Evolutionary conservation across 2,797 vertebrate genomes (phyloP), one percentile per base, ranked within the genome.

Genomic region (Orestias chungarensis): DNA sequence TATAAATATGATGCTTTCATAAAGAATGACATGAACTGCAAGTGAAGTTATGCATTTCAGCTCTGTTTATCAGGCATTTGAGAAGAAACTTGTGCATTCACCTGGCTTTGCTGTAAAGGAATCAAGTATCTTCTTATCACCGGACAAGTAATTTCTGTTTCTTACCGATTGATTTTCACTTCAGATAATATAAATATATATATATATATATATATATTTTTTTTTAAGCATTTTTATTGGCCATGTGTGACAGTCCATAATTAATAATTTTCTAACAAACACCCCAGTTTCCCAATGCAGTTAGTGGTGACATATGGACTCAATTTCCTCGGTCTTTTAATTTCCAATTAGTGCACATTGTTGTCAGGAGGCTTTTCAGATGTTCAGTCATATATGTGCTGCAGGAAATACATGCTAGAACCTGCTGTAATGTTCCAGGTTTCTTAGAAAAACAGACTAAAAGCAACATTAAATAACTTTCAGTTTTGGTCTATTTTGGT

Each of bases 331-430:
- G 6, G 20, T 27, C 0, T 54, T 70, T 27, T 57, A 54, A 73
- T 64, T 38, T 67, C 61, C 52, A 78, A 85, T 86, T 79, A 76
- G 65, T 64, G 35, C 50, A 52, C 55, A 46, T 11, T 42, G 61
- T 68, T 54, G 67, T 25, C 66, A 78, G 65, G 31, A 76, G 35
- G 70, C 64, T 71, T 73, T 74, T 77, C 66, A 25, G 68, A 67
- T 65, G 54, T 74, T 62, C 31, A 64, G 46, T 42, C 71, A 20
- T 40, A 73, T 64, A 67, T 6, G 1, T 35, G 25, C 74, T 20
- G 6, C 64, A 11, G 69, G 72, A 47, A 44, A 44, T 29, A 69
- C 10, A 1, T 31, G 10, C 71, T n/a, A n/a, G n/a, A n/a, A n/a
- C n/a, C n/a, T n/a, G n/a, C n/a, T n/a, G n/a, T n/a, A n/a, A n/a